Evolutionary conservation across 1,140 invertebrate species (phyloP).

Genomic region (Whitmania pigra): DNA sequence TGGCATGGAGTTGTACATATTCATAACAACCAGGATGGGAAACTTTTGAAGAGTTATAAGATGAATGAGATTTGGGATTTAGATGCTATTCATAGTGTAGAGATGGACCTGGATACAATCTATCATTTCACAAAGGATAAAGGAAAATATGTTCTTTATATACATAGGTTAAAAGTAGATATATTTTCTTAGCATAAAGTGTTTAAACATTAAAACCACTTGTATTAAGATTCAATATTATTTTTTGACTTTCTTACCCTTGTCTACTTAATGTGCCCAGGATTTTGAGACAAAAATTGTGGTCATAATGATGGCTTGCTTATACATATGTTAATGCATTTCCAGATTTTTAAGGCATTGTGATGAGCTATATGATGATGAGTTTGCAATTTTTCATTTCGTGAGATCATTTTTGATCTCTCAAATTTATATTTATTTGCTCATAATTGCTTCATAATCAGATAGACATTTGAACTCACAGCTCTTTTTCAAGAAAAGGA

Average conservation of each 20-base stretch:
- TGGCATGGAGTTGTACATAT: no score
- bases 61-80: not conserved
- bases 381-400: no score
- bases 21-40: not conserved
- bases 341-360: no score
- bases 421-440: no score
- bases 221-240: no score
- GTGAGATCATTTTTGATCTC: no score
- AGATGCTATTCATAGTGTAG: not conserved
- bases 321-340: not conserved
- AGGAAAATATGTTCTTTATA: not conserved
- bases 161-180: not conserved
- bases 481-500: no score
- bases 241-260: no score
- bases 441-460: no score
- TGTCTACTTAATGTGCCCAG: not conserved
- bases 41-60: not conserved
- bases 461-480: no score
- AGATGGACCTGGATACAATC: not conserved
- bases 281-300: not conserved
- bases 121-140: conserved; percentile 3
- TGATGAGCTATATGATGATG: no score
- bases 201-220: not conserved
- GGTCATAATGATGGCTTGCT: not conserved
- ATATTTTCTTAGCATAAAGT: not conserved